Percentiles rank a stretch among this genome's conserved stretches.
Evolutionary conservation across 2,113 vertebrate species (phyloP).

Genomic region (Alligator mississippiensis): DNA sequence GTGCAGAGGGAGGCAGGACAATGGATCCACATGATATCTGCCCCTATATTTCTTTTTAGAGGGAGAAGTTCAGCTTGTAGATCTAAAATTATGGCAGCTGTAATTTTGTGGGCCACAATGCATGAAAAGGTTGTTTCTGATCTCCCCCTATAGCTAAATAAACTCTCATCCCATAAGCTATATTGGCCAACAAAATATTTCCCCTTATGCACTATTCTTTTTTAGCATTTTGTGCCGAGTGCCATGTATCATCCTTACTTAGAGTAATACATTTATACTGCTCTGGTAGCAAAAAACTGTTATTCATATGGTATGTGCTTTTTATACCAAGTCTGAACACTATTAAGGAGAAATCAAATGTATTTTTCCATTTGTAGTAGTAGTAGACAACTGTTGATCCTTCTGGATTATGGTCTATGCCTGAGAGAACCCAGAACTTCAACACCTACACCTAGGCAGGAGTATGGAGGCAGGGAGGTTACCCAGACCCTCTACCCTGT

Average conservation of each 20-base stretch:
- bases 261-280: background rate
- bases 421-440: no score
- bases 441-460: no score
- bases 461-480: no score
- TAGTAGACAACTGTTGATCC: no score
- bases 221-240: background rate
- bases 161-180: background rate
- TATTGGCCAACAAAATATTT: background rate
- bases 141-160: background rate
- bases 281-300: background rate
- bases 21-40: background rate
- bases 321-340: background rate
- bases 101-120: no score
- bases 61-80: background rate
- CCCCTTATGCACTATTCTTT: background rate
- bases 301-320: background rate
- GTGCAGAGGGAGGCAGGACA: background rate
- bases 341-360: background rate
- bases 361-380: background rate
- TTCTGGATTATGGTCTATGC: no score
- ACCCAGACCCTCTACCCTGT: no score
- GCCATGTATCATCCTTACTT: background rate
- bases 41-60: background rate
- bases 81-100: background rate
- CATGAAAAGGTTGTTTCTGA: background rate